These are phyloP conservation scores for Takifugu rubripes DNA, from an alignment of 2,797 vertebrate genomes.

Conservation along the genomic window DNA sequence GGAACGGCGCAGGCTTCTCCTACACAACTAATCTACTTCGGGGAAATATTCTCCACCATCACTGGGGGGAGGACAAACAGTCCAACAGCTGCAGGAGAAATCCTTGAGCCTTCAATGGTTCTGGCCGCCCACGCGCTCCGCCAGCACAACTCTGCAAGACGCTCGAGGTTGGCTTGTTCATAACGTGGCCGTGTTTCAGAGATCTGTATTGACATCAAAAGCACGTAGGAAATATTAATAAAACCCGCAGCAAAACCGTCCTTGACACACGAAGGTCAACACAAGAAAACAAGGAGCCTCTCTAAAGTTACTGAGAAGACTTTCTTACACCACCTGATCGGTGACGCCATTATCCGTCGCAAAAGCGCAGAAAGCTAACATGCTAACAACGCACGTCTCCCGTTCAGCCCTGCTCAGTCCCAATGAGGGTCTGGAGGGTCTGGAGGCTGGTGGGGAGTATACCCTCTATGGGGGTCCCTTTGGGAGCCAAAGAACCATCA, in stretches of 20 bases:
- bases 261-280: constrained; percentile 2
- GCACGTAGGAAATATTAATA: neutral
- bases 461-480: too few species aligned
- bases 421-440: too few species aligned
- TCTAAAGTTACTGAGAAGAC: neutral
- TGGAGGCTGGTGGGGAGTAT: too few species aligned
- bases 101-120: constrained; percentile 55
- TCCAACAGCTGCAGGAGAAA: constrained; percentile 31
- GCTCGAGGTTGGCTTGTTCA: constrained; percentile 36
- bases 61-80: constrained; percentile 42
- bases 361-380: neutral
- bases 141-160: constrained; percentile 12
- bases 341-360: too few species aligned
- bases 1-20: constrained; percentile 13
- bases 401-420: too few species aligned
- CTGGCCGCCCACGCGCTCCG: constrained; percentile 35
- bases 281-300: neutral
- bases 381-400: neutral
- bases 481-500: too few species aligned
- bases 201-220: too few species aligned
- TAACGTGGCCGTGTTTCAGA: constrained; percentile 4
- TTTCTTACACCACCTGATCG: too few species aligned
- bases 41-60: constrained; percentile 41
- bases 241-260: constrained; percentile 12
- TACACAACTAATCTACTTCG: constrained; percentile 27